These are phyloP conservation scores for Esperia sulphurella DNA, from an alignment of 2,888 invertebrate genomes.

Conservation along the genomic window DNA sequence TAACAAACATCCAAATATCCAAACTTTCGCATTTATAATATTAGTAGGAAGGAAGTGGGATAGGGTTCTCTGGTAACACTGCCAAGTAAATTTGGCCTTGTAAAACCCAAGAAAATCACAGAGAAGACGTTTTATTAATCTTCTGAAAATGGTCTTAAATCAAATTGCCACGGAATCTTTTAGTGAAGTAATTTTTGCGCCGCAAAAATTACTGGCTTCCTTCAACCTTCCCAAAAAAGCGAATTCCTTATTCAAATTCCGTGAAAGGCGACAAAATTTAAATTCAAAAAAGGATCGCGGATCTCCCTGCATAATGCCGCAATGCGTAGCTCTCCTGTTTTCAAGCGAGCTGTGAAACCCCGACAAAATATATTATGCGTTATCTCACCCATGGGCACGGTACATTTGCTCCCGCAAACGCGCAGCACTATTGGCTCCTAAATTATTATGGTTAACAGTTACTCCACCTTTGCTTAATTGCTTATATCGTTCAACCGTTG, in stretches of 20 bases:
- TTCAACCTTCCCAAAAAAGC: not conserved
- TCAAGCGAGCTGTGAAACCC: constrained; percentile 44
- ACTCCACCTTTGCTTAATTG: constrained; percentile 1
- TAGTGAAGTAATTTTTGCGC: not conserved
- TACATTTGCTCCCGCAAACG: constrained; percentile 34
- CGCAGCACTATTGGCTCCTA: constrained; percentile 39
- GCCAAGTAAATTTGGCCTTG: no score
- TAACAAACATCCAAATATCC: no score
- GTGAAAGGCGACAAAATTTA: constrained; percentile 15
- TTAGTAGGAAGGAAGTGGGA: no score
- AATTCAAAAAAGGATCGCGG: constrained; percentile 16
- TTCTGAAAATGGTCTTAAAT: not conserved
- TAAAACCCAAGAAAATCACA: not conserved
- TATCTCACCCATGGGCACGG: constrained; percentile 57
- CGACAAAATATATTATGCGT: constrained; percentile 66
- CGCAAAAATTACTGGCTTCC: not conserved
- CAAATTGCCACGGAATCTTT: not conserved
- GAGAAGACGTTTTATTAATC: not conserved
- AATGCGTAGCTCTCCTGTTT: constrained; percentile 38
- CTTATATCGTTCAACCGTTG: not conserved
- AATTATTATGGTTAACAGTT: constrained; percentile 33
- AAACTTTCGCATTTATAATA: no score
- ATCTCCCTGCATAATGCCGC: constrained; percentile 43
- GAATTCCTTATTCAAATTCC: constrained; percentile 10
- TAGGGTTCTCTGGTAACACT: no score